Conservation (phyloP, 2,797 vertebrate species). For the Hippoglossus hippoglossus region DNA sequence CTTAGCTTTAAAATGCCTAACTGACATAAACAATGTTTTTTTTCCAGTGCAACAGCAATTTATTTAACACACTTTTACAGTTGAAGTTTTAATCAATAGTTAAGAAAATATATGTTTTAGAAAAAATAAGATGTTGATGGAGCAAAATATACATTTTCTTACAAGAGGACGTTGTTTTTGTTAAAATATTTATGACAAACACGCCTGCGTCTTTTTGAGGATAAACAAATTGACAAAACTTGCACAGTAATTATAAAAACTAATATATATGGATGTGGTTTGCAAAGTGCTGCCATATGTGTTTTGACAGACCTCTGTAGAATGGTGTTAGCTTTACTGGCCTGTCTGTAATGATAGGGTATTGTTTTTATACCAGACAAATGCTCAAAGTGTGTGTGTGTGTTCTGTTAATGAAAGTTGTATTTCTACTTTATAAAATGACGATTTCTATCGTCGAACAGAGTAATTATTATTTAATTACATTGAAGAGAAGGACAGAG, state of each 20-base stretch:
- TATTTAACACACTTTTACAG: not conserved
- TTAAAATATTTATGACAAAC: not conserved
- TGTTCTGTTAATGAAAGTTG: not conserved
- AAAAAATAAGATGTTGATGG: not conserved
- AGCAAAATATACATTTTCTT: not conserved
- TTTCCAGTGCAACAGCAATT: no score
- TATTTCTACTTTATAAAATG: no score
- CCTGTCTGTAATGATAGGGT: not conserved
- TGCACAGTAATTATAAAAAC: no score
- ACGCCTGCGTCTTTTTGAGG: no score
- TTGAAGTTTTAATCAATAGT: not conserved
- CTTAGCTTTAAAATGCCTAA: not conserved
- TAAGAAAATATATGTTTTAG: not conserved
- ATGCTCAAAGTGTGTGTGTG: not conserved
- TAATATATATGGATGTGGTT: no score
- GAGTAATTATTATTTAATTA: conserved; percentile 64
- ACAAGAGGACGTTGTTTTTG: not conserved
- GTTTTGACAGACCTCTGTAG: not conserved
- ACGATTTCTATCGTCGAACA: conserved; percentile 4
- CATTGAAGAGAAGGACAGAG: conserved; percentile 58
- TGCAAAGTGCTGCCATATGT: no score
- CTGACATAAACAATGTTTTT: not conserved
- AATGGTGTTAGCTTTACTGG: not conserved
- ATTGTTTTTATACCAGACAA: not conserved
- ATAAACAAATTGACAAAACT: no score